phyloP scores from a whole-genome alignment of 2,797 vertebrate species.

The Eutrigla gurnardus region DNA sequence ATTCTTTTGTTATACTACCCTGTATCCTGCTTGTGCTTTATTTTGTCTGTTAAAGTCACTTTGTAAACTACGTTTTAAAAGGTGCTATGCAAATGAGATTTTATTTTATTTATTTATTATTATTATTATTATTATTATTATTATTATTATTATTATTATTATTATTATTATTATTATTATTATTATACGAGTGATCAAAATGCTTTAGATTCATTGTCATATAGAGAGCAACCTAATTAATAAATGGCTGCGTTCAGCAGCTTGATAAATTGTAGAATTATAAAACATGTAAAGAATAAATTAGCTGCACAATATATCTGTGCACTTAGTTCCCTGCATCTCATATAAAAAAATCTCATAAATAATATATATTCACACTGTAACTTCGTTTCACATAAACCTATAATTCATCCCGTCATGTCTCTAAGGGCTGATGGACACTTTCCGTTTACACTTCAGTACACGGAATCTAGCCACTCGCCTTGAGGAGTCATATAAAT shows the following conservation, averaged over 20 bases:
- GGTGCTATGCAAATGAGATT: no score
- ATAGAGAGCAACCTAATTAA: neutral
- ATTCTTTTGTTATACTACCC: no score
- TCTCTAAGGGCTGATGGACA: constrained; percentile 15
- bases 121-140: no score
- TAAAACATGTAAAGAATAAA: neutral
- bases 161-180: no score
- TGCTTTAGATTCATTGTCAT: no score
- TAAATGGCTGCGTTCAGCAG: neutral
- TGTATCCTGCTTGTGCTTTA: no score
- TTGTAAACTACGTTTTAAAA: no score
- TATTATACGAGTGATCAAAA: no score
- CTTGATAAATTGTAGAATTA: neutral
- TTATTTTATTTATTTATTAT: no score
- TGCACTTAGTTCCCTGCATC: neutral
- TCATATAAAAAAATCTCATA: neutral
- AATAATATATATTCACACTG: constrained; percentile 22
- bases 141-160: no score
- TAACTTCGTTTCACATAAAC: constrained; percentile 7
- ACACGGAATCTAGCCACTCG: neutral
- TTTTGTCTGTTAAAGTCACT: no score
- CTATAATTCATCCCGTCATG: constrained; percentile 9
- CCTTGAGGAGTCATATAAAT: neutral
- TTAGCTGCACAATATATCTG: neutral
- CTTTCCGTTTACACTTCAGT: constrained; percentile 10